Base-by-base conservation (phyloP, 2,888 invertebrate species). In the Agrochola circellaris region DNA sequence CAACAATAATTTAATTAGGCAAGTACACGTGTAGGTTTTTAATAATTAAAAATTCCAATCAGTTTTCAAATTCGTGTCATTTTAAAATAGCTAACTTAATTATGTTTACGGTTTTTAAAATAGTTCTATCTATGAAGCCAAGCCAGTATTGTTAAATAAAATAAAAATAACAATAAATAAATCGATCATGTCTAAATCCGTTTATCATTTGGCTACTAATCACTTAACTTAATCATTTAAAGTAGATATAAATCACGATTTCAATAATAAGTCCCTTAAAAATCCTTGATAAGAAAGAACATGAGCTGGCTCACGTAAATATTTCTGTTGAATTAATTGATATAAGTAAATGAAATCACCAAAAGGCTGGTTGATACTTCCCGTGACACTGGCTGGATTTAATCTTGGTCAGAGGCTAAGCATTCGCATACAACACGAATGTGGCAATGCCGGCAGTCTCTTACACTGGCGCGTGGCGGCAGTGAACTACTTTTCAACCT, bases 121-220 rank as follows among this genome's bases (percentile, higher is more conserved):
- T 51, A 66, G 3, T 38, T 26, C 23, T 13, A 42, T 51, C 5
- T n/a, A 30, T 7, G 34, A 23, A 65, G 3, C 13, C 8, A 42
- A 38, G 0, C 2, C 9, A 26, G 5, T 15, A 2, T 58, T 62
- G 7, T 26, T 20, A 42, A 34, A 51, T n/a, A 68, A 68, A 65
- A 61, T 30, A 62, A 58, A 38, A 73, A 62, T 30, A 62, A 58
- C 30, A 73, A 58, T 3, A 79, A 70, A 62, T 68, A n/a, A 34
- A 78, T 85, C 74, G 70, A 73, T 83, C 62, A 85, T 34, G 0
- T 38, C 7, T 66, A 56, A 83, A 84, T 54, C 68, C 69, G 34
- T 62, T 85, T 82, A 84, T 84, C 77, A 9, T 60, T 68, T 60
- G n/a, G 15, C 48, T 56, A 73, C 30, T 77, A 73, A 84, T 81